Conservation (phyloP, 2,888 invertebrate genomes). For the Tenthredo livida region DNA sequence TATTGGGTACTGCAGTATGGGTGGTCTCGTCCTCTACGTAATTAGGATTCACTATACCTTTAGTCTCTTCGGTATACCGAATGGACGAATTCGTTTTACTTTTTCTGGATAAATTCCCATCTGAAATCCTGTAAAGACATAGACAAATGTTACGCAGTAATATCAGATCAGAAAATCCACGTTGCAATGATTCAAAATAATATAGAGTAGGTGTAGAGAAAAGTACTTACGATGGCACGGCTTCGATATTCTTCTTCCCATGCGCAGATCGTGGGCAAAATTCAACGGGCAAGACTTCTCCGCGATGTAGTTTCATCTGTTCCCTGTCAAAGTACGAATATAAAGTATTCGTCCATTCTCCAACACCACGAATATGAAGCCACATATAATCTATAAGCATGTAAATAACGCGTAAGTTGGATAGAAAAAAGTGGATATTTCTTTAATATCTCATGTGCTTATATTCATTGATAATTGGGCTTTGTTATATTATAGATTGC, state of each 20-base stretch:
- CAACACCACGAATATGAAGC: conserved; percentile 95
- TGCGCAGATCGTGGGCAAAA: conserved; percentile 63
- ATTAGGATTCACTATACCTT: conserved; percentile 32
- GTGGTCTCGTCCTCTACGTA: neutral
- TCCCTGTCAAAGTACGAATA: conserved; percentile 92
- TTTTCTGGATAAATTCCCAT: neutral
- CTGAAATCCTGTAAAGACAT: conserved; percentile 26
- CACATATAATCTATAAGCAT: conserved; percentile 88
- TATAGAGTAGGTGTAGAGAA: neutral
- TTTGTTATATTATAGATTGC: conserved; percentile 12
- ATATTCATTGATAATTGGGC: neutral
- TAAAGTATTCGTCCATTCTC: conserved; percentile 95
- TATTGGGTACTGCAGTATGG: conserved; percentile 19
- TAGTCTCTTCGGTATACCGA: neutral
- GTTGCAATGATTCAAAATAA: neutral
- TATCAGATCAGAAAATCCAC: neutral
- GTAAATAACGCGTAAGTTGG: conserved; percentile 44
- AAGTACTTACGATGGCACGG: conserved; percentile 69
- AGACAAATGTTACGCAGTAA: neutral
- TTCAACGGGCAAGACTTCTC: conserved; percentile 80
- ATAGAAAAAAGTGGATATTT: neutral
- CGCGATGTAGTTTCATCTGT: conserved; percentile 86
- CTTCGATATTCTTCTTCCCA: conserved; percentile 60
- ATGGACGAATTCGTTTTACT: conserved; percentile 3
- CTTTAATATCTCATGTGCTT: neutral